Base-by-base conservation (phyloP, 1,140 invertebrate genomes). In the Popillia japonica region DNA sequence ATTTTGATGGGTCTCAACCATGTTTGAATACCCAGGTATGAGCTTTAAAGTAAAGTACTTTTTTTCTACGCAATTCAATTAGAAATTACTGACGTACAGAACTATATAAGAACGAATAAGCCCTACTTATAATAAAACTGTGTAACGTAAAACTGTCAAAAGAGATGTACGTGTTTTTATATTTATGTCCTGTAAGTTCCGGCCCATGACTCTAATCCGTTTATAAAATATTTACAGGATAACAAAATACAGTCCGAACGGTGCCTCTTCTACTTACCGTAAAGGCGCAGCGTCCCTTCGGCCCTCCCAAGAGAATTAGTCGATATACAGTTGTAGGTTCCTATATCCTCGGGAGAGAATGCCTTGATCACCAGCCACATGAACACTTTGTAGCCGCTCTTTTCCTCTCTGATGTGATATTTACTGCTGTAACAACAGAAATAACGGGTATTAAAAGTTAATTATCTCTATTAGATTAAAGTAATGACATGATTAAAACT, bases 311-410 rank as follows among this genome's bases (percentile, higher is more conserved):
- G 88, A 11, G 94, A 95, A 87, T 97, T 98, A 78, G 95, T 96
- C 76, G 95, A 95, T 75, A 97, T 93, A 85, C 96, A 97, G 85
- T 94, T 95, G 89, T 97, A 98, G 75, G 94, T 94, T 20, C 96
- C 96, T 82, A 95, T 93, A 87, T 98, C 96, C 22, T 90, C 89
- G 79, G 91, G 87, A 4, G 92, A 90, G 86, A 97, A 95, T 83
- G 92, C 90, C 81, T 92, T 90, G 82, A 98, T 96, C 64, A 92
- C 89, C 77, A 98, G 89, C 89, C 91, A 92, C 92, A 97, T 96
- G 80, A 92, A 92, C 55, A 95, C 93, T 83, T 94, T 95, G 88
- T 96, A 96, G 23, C 92, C 92, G 22, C 91, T 90, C 75, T 91
- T 91, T 81, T 94, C 93, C 85, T 96, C 95, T 68, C 92, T 89